Conservation (phyloP, 2,888 invertebrate species). For the Agriopis aurantiaria region DNA sequence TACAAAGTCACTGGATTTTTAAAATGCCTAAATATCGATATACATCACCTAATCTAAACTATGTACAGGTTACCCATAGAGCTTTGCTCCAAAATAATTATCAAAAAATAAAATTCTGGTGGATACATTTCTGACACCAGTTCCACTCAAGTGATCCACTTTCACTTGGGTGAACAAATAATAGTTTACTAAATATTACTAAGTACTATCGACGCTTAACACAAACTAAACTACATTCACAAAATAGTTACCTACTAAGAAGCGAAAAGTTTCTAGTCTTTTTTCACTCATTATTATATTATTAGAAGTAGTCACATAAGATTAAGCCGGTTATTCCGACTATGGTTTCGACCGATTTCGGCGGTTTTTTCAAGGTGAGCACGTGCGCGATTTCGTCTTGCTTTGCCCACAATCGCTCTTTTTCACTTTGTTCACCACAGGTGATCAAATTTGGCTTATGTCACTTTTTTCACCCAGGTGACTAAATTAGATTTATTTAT, state of each 20-base stretch:
- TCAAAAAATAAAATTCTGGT: constrained; percentile 2
- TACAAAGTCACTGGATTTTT: constrained; percentile 28
- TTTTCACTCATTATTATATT: no score
- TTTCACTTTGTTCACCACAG: no score
- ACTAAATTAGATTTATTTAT: not conserved
- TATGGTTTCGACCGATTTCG: no score
- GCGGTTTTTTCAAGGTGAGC: no score
- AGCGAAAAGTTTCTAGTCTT: no score
- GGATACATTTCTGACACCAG: constrained; percentile 4
- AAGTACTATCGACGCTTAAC: not conserved
- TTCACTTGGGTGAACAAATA: not conserved
- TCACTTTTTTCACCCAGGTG: not conserved
- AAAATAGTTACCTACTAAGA: not conserved
- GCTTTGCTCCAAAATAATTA: constrained; percentile 40
- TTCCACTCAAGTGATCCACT: not conserved
- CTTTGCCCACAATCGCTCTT: no score
- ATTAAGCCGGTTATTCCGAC: no score
- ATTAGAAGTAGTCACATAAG: no score
- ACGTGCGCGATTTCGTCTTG: no score
- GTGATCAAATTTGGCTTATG: not conserved
- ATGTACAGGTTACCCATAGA: constrained; percentile 62
- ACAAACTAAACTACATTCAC: not conserved
- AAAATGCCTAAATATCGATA: constrained; percentile 25
- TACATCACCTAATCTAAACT: constrained; percentile 36
- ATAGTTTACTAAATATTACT: not conserved